Evolutionary conservation across 2,888 invertebrate species (phyloP).

Genomic region (Tipula helvola): DNA sequence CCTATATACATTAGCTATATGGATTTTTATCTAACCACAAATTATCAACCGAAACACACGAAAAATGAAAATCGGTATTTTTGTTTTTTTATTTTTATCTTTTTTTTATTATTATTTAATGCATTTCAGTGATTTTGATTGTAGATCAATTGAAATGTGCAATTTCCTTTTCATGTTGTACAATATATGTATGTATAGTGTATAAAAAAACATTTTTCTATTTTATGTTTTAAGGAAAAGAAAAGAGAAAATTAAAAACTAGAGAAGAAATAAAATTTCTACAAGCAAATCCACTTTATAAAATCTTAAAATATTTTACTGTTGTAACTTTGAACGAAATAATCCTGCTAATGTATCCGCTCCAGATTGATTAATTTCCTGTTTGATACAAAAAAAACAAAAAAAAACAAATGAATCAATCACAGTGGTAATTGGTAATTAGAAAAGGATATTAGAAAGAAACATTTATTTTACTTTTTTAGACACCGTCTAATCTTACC

Average conservation of each 20-base stretch:
- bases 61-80: not conserved
- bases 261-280: not conserved
- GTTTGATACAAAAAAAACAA: constrained; percentile 8
- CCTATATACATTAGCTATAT: not conserved
- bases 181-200: not conserved
- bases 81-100: not conserved
- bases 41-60: not conserved
- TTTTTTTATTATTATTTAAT: not conserved
- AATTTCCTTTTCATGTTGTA: not conserved
- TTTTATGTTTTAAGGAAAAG: not conserved
- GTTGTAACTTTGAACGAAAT: constrained; percentile 37
- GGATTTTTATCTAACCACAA: not conserved
- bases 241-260: not conserved
- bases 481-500: constrained; percentile 22
- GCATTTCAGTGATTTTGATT: not conserved
- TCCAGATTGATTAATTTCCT: constrained; percentile 45
- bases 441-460: not conserved
- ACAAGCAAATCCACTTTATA: not conserved
- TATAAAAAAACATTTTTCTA: not conserved
- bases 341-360: constrained; percentile 43
- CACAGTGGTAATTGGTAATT: not conserved
- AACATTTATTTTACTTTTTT: too few species aligned
- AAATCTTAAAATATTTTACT: not conserved
- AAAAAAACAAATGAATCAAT: not conserved
- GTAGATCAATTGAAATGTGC: constrained; percentile 4